Conservation (phyloP, 2,797 vertebrate species). For the Acipenser ruthenus region DNA sequence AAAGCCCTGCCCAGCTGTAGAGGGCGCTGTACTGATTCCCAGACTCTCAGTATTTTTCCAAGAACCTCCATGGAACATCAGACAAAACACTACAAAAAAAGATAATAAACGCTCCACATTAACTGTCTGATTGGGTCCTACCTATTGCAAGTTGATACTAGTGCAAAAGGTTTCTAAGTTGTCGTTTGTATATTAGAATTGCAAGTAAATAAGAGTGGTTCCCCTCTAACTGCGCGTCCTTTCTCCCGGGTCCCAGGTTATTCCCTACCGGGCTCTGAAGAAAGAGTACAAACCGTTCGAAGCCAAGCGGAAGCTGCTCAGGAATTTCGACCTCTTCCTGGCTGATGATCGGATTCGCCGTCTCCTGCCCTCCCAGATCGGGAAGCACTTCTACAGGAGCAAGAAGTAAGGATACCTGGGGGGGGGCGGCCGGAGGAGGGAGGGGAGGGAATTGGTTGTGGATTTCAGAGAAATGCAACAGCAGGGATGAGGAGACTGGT, state of each 20-base stretch:
- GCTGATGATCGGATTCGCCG: conserved; percentile 74
- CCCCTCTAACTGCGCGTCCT: conserved; percentile 7
- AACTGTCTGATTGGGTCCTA: too few relatives aligned
- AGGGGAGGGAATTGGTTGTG: neutral
- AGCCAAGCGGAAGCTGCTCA: conserved; percentile 77
- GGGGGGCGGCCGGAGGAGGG: too few relatives aligned
- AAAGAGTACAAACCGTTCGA: conserved; percentile 86
- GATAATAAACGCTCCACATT: too few relatives aligned
- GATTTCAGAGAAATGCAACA: neutral
- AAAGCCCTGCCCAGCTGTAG: too few relatives aligned
- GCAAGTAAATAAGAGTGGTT: neutral
- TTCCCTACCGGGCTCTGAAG: conserved; percentile 71
- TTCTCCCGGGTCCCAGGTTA: conserved; percentile 58
- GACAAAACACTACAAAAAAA: too few relatives aligned
- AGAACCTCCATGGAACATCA: too few relatives aligned
- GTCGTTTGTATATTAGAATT: too few relatives aligned
- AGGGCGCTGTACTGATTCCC: too few relatives aligned
- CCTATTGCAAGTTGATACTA: too few relatives aligned
- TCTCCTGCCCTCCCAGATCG: conserved; percentile 76
- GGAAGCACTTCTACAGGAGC: conserved; percentile 80
- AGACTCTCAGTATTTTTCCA: too few relatives aligned
- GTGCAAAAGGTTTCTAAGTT: too few relatives aligned
- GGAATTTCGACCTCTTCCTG: conserved; percentile 79
- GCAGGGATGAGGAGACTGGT: neutral
- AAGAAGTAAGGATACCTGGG: conserved; percentile 69